A percentile compares a stretch with the other conserved stretches of the same genome.
These are phyloP conservation scores for Ypsolopha scabrella DNA, from an alignment of 2,888 invertebrate species.

Conservation along the genomic window DNA sequence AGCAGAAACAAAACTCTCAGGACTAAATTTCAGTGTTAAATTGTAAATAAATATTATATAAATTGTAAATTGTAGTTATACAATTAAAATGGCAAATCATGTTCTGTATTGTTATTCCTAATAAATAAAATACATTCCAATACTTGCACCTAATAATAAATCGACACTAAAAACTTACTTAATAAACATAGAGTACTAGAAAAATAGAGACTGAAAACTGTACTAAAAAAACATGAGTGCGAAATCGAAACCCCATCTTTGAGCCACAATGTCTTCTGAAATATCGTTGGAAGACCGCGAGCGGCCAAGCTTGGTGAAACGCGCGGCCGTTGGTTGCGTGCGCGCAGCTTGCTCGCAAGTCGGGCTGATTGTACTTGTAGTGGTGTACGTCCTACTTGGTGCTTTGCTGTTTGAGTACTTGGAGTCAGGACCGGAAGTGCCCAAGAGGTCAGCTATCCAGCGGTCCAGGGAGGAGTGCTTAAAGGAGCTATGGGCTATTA, in stretches of 20 bases:
- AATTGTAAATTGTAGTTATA: too few species aligned
- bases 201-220: too few species aligned
- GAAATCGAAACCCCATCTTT: background rate
- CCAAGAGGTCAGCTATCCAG: conserved; percentile 73
- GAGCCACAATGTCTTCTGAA: conserved; percentile 46
- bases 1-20: too few species aligned
- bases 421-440: conserved; percentile 77
- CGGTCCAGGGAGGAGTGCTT: conserved; percentile 76
- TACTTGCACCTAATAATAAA: too few species aligned
- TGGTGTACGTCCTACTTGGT: conserved; percentile 79
- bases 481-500: conserved; percentile 82
- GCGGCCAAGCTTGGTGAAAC: conserved; percentile 39
- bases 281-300: conserved; percentile 56
- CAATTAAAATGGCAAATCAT: too few species aligned
- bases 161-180: too few species aligned
- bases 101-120: too few species aligned
- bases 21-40: too few species aligned
- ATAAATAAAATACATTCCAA: too few species aligned
- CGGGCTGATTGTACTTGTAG: conserved; percentile 79
- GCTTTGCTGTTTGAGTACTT: conserved; percentile 81
- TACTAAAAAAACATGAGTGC: background rate
- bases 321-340: conserved; percentile 46
- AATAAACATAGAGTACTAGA: too few species aligned
- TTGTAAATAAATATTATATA: too few species aligned
- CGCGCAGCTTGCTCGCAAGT: conserved; percentile 76